These are phyloP conservation scores for Mesocricetus auratus DNA, from an alignment of 2,113 vertebrate species.

Conservation along the genomic window DNA sequence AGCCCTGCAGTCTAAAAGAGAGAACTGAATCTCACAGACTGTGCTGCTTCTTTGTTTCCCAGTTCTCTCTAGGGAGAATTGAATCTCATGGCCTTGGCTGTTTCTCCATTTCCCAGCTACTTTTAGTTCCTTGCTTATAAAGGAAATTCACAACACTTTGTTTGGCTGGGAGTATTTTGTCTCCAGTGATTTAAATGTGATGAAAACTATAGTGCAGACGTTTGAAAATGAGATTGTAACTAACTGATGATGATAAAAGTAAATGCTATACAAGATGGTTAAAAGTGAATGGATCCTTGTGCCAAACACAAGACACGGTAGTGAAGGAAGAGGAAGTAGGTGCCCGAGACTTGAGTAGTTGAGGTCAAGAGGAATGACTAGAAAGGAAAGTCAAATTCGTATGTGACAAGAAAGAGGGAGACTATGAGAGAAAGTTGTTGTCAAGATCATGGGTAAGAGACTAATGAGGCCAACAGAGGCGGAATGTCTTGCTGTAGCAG, in stretches of 20 bases:
- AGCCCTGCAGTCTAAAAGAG: neutral
- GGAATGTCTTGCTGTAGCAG: neutral
- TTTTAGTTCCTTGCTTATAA: neutral
- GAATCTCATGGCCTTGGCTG: neutral
- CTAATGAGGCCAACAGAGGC: neutral
- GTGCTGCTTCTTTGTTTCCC: neutral
- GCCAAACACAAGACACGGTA: neutral
- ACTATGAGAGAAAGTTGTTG: neutral
- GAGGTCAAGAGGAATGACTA: neutral
- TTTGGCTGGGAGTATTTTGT: neutral
- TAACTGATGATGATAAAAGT: neutral
- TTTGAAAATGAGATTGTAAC: neutral
- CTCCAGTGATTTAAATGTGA: neutral
- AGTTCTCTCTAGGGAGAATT: neutral
- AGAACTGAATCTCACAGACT: neutral
- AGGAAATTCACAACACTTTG: neutral
- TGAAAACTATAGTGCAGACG: neutral
- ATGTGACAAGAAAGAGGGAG: neutral
- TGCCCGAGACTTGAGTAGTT: too few relatives aligned
- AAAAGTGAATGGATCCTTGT: neutral
- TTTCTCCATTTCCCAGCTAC: neutral
- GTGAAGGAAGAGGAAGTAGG: neutral
- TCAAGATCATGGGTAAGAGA: neutral
- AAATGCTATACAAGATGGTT: neutral
- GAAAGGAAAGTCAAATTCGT: neutral